phyloP scores from a whole-genome alignment of 2,113 vertebrate genomes.

The Tragulus kanchil region DNA sequence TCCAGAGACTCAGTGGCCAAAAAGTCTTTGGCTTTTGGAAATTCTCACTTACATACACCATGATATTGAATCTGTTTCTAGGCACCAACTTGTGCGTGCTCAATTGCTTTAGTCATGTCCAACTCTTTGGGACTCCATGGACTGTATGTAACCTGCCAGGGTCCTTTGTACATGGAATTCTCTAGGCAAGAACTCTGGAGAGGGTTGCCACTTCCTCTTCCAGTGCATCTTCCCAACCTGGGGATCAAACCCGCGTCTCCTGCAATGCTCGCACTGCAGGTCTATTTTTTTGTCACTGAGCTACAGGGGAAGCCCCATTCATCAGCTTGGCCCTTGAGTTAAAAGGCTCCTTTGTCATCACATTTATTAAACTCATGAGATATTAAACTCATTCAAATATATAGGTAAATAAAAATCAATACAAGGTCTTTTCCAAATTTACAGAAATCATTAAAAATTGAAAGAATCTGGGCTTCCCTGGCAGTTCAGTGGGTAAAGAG shows the following conservation, averaged over 20 bases:
- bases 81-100: background rate
- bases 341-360: background rate
- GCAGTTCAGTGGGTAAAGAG: too few relatives aligned
- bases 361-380: background rate
- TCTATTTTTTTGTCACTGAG: background rate
- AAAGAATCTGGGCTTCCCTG: too few relatives aligned
- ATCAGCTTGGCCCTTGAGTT: background rate
- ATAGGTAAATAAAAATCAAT: background rate
- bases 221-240: background rate
- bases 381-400: background rate
- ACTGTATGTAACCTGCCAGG: background rate
- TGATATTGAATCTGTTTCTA: background rate
- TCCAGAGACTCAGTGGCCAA: background rate
- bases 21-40: background rate
- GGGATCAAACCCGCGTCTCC: rapidly evolving
- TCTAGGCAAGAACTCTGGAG: background rate
- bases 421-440: background rate
- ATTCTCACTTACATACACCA: background rate
- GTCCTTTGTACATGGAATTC: background rate
- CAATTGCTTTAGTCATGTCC: background rate
- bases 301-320: background rate
- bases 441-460: background rate
- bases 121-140: background rate
- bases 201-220: background rate
- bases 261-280: background rate